Conservation (phyloP, 2,888 invertebrate species). For the Cataglyphis altisquamis region DNA sequence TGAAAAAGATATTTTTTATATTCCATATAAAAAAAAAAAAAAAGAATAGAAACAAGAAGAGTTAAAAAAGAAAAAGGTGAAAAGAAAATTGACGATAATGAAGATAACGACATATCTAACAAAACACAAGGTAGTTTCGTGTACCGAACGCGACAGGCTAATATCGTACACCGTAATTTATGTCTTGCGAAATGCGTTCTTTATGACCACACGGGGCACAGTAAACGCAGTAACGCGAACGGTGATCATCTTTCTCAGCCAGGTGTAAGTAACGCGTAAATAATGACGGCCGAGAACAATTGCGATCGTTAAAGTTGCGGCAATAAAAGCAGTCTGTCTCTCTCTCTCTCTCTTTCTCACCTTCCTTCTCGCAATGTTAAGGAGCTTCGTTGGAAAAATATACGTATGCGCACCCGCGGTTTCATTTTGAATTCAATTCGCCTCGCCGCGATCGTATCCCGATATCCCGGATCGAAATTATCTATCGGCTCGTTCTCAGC, state of each 20-base stretch:
- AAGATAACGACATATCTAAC: constrained; percentile 41
- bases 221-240: constrained; percentile 42
- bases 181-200: constrained; percentile 42
- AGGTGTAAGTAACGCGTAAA: constrained; percentile 49
- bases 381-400: neutral
- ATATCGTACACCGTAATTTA: constrained; percentile 38
- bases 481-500: constrained; percentile 35
- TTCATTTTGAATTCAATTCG: constrained; percentile 52
- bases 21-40: neutral
- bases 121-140: neutral
- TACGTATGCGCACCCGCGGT: neutral
- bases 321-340: constrained; percentile 24
- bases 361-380: neutral
- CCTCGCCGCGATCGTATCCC: constrained; percentile 35
- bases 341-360: neutral
- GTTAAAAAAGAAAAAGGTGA: neutral
- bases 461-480: constrained; percentile 50
- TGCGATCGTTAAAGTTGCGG: constrained; percentile 39
- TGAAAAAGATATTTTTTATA: constrained; percentile 3
- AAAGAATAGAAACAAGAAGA: neutral
- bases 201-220: constrained; percentile 24
- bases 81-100: constrained; percentile 29
- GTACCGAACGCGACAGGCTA: constrained; percentile 29
- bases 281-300: constrained; percentile 47
- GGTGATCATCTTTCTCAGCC: constrained; percentile 40